A percentile compares a stretch with the other conserved stretches of the same genome.
Evolutionary conservation across 1,140 invertebrate species (phyloP).

Genomic region (Steinernema feltiae): DNA sequence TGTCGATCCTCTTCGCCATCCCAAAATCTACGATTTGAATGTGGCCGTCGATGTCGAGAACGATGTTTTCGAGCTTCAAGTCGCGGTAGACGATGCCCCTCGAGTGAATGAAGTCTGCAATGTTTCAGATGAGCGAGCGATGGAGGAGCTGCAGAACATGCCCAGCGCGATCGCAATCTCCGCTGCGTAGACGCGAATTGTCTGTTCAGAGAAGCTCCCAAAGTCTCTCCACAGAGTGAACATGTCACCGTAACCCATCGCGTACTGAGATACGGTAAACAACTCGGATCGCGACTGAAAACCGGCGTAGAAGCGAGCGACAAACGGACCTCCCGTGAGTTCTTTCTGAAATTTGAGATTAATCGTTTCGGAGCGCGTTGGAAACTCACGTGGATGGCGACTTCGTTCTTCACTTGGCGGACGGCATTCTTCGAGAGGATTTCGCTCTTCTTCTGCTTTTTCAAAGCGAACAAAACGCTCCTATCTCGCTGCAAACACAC

Average conservation of each 20-base stretch:
- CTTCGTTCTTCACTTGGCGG: neutral
- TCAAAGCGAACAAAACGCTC: neutral
- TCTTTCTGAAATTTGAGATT: neutral
- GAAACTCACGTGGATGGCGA: neutral
- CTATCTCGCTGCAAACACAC: neutral
- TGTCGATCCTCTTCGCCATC: neutral
- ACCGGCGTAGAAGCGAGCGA: conserved; percentile 1
- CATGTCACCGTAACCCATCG: conserved; percentile 7
- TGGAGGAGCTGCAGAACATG: neutral
- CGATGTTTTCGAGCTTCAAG: conserved; percentile 6
- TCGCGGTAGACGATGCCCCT: neutral
- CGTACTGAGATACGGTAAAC: conserved; percentile 9
- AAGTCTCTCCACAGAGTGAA: conserved; percentile 6
- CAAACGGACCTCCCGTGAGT: neutral
- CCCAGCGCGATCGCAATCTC: neutral
- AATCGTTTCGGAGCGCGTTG: neutral
- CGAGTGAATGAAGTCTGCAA: neutral
- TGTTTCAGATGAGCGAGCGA: neutral
- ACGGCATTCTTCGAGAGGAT: neutral
- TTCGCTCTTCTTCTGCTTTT: neutral
- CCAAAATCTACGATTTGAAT: neutral
- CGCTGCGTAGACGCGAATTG: neutral
- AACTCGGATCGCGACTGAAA: neutral
- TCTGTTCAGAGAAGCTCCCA: neutral
- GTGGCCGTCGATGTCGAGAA: neutral